These are phyloP conservation scores for Aratinga solstitialis DNA, from an alignment of 2,797 vertebrate species.

Conservation along the genomic window DNA sequence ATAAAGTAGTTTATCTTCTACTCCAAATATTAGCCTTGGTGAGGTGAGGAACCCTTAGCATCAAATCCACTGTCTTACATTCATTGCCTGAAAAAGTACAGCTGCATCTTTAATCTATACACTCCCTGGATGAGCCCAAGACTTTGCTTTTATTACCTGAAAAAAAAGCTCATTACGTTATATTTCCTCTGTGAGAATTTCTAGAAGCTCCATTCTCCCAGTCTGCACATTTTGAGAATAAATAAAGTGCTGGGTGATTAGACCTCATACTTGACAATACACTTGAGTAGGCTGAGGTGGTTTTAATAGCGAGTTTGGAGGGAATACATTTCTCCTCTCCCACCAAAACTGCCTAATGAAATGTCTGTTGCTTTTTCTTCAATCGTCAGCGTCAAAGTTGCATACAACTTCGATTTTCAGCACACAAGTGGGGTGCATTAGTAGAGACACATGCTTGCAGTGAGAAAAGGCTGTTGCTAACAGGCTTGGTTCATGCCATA, in stretches of 20 bases:
- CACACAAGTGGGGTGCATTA: neutral
- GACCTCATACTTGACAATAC: neutral
- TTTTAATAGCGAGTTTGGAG: neutral
- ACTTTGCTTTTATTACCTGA: neutral
- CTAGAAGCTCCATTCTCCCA: neutral
- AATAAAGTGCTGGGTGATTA: neutral
- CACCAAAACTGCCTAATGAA: neutral
- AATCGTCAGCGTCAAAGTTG: neutral
- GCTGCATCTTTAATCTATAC: neutral
- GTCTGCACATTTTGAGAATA: neutral
- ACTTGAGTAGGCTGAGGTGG: neutral
- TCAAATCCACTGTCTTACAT: neutral
- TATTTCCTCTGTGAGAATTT: neutral
- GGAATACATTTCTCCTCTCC: neutral
- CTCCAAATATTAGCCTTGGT: neutral
- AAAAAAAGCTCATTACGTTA: neutral
- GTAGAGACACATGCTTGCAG: neutral
- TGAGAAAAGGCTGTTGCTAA: neutral
- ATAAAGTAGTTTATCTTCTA: neutral
- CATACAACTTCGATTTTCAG: rapidly evolving
- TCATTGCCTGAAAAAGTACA: neutral
- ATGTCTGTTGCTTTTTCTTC: neutral
- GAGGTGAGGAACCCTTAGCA: neutral
- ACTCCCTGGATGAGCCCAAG: neutral
- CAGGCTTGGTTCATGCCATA: neutral